phyloP scores from a whole-genome alignment of 2,888 invertebrate species.

The Seladonia tumulorum region DNA sequence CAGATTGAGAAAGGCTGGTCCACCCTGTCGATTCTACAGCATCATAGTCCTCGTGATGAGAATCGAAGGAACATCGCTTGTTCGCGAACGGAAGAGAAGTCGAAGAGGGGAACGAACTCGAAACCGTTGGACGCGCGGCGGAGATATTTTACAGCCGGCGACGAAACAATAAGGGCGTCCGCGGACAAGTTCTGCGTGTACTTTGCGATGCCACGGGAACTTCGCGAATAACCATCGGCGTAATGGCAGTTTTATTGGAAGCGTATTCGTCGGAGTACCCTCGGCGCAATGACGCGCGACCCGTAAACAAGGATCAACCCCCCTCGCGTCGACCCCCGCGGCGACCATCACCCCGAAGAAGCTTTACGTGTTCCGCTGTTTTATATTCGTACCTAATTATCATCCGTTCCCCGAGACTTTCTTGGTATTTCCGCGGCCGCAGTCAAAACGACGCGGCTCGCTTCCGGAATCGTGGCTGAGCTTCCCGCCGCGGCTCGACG shows the following conservation, averaged over 20 bases:
- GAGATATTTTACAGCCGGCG: constrained; percentile 66
- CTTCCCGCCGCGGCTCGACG: background rate
- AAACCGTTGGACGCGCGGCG: constrained; percentile 40
- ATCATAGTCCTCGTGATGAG: background rate
- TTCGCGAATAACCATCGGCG: constrained; percentile 79
- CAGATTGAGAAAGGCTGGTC: background rate
- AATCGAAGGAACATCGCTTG: background rate
- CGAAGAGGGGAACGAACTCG: background rate
- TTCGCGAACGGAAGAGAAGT: constrained; percentile 51
- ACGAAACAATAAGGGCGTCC: constrained; percentile 68
- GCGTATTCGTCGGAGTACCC: constrained; percentile 77
- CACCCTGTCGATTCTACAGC: background rate
- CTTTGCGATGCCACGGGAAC: constrained; percentile 71
- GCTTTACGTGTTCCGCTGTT: constrained; percentile 61
- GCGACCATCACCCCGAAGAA: constrained; percentile 44
- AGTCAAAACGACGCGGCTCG: constrained; percentile 40
- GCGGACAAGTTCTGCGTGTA: constrained; percentile 67
- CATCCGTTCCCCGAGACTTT: constrained; percentile 46
- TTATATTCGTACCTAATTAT: constrained; percentile 73
- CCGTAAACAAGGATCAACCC: constrained; percentile 78
- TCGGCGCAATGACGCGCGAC: constrained; percentile 79
- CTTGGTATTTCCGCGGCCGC: constrained; percentile 39
- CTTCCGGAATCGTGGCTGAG: constrained; percentile 13
- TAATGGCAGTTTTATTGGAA: constrained; percentile 80
- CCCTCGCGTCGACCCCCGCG: constrained; percentile 41